These are phyloP conservation scores for Scyliorhinus canicula DNA, from an alignment of 2,797 vertebrate genomes.

Conservation along the genomic window DNA sequence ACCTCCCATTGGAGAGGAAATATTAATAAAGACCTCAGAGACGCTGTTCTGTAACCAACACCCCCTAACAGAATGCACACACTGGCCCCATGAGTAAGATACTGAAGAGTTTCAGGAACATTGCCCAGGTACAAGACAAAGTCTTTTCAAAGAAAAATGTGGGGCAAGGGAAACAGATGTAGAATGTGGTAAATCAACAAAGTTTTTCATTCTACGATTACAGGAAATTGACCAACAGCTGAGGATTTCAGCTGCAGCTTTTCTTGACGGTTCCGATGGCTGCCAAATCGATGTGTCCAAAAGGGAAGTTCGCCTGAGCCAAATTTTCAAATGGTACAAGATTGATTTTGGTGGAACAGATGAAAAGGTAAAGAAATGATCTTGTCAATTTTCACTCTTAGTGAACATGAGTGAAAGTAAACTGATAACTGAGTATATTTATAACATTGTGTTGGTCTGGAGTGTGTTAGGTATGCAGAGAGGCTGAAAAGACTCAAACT, in stretches of 20 bases:
- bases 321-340: conserved; percentile 75
- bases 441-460: too few species aligned
- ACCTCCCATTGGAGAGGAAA: too few species aligned
- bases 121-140: not conserved
- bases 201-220: not conserved
- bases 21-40: too few species aligned
- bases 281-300: conserved; percentile 61
- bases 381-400: not conserved
- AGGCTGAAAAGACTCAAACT: too few species aligned
- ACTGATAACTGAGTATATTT: not conserved
- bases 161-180: not conserved
- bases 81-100: not conserved
- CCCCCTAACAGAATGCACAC: not conserved
- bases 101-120: not conserved
- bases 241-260: conserved; percentile 61
- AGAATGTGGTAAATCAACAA: not conserved
- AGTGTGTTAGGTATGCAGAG: too few species aligned
- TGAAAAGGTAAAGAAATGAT: conserved; percentile 56
- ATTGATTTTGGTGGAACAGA: conserved; percentile 69
- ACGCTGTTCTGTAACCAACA: too few species aligned
- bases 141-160: not conserved
- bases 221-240: conserved; percentile 67
- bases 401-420: not conserved
- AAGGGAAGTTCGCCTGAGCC: conserved; percentile 65
- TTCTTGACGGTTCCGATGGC: conserved; percentile 63